Base-by-base conservation (phyloP, 2,113 vertebrate genomes). In the Baryphthengus martii region DNA sequence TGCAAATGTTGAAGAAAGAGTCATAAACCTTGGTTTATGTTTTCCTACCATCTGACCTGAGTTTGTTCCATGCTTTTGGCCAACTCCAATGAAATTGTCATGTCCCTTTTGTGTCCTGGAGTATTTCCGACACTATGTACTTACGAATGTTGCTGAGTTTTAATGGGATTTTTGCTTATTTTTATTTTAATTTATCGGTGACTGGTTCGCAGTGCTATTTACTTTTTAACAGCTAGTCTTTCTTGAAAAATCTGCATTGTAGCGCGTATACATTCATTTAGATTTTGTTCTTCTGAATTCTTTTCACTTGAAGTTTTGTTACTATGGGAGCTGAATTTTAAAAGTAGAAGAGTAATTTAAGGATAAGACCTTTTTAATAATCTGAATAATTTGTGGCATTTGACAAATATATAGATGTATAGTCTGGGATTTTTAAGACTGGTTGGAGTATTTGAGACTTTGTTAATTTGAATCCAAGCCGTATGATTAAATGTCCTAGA, bases 311-410 rank as follows among this genome's bases (percentile, higher is more conserved):
- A 86, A 93, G 72, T 78, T 90, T 89, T 97, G 68, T 92, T 89
- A 92, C 88, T 95, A 92, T 90, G 82, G 90, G 63, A 92, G 88
- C 55, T 75, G 68, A 78, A 67, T 90, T 94, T 92, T 85, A 71
- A 25, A 95, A 93, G 82, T 59, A 76, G 72, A 88, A 81, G 55
- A 94, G 88, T 92, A 93, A 95, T 85, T 96, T 88, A 75, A 95
- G 89, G 87, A 91, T 67, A 90, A 95, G 73, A 63, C 79, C 76
- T 94, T 96, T 91, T 88, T 72, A 95, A 95, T 91, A 88, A 86
- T 95, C 68, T 58, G 85, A 88, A 94, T 92, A 94, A 93, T 84
- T 94, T 81, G 67, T 83, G 26, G 24, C 72, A 77, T 96, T 93
- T 96, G 95, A 93, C 90, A 93, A 94, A 93, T 88, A 92, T 24